phyloP scores from a whole-genome alignment of 2,113 vertebrate species.

The Apodemus sylvaticus region DNA sequence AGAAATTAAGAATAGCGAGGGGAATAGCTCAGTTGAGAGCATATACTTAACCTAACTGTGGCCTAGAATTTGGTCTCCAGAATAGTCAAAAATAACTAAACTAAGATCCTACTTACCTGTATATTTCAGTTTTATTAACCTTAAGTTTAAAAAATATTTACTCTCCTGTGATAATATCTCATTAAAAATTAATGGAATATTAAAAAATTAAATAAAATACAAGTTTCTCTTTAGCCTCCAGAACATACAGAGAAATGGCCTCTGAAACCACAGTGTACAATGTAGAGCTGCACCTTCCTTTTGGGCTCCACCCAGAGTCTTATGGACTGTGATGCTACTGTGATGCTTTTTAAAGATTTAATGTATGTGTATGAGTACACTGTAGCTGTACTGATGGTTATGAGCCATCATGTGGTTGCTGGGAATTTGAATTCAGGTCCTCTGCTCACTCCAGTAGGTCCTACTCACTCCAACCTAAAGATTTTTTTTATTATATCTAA shows the following conservation, averaged over 20 bases:
- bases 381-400: no score
- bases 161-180: not conserved
- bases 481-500: no score
- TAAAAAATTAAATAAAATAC: not conserved
- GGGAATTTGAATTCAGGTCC: no score
- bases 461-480: no score
- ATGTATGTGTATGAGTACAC: no score
- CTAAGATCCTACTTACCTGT: not conserved
- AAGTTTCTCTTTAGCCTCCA: not conserved
- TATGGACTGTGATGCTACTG: not conserved
- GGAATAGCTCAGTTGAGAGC: not conserved
- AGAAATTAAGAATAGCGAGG: slow-evolving; percentile 4
- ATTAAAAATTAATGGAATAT: not conserved
- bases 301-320: not conserved
- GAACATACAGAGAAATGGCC: not conserved
- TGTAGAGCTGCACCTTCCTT: not conserved
- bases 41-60: not conserved
- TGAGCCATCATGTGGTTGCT: no score
- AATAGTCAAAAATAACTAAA: not conserved
- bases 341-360: no score
- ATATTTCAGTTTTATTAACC: slow-evolving; percentile 24
- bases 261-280: not conserved
- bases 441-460: no score
- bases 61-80: not conserved
- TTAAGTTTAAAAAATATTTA: slow-evolving; percentile 7